These are phyloP conservation scores for Procambarus virginalis DNA, from an alignment of 1,140 invertebrate species.

Conservation along the genomic window DNA sequence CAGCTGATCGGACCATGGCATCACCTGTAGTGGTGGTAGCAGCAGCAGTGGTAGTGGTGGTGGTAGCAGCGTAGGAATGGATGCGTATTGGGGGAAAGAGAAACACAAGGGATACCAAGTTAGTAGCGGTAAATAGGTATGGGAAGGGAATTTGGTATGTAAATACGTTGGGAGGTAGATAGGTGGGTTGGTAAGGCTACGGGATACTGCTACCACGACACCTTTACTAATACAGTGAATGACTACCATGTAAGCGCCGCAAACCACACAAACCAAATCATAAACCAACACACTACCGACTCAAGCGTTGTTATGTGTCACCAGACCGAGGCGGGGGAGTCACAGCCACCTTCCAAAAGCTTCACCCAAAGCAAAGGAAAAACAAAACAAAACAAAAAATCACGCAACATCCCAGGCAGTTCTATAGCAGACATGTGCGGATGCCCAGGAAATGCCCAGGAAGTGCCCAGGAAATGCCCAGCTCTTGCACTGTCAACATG, in stretches of 20 bases:
- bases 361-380: neutral
- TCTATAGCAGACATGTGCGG: too few relatives aligned
- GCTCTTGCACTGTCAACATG: too few relatives aligned
- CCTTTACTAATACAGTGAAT: neutral
- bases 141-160: neutral
- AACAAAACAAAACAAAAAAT: too few relatives aligned
- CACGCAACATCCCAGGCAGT: too few relatives aligned
- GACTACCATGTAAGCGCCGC: too few relatives aligned
- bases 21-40: slow-evolving; percentile 13
- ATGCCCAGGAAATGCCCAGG: too few relatives aligned
- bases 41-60: slow-evolving; percentile 20
- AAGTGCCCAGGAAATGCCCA: too few relatives aligned
- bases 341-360: slow-evolving; percentile 5
- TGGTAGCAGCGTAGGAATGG: slow-evolving; percentile 1
- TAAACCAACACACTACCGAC: neutral
- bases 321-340: neutral
- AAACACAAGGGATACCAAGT: slow-evolving; percentile 38
- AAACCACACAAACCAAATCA: neutral
- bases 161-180: neutral
- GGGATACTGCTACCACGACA: neutral
- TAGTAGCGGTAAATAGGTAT: slow-evolving; percentile 6
- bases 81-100: slow-evolving; percentile 21
- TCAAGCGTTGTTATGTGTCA: neutral
- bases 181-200: neutral
- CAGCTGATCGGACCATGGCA: slow-evolving; percentile 38